These are phyloP conservation scores for Gallinago paraguaiae DNA, from an alignment of 2,113 vertebrate genomes.

Conservation along the genomic window DNA sequence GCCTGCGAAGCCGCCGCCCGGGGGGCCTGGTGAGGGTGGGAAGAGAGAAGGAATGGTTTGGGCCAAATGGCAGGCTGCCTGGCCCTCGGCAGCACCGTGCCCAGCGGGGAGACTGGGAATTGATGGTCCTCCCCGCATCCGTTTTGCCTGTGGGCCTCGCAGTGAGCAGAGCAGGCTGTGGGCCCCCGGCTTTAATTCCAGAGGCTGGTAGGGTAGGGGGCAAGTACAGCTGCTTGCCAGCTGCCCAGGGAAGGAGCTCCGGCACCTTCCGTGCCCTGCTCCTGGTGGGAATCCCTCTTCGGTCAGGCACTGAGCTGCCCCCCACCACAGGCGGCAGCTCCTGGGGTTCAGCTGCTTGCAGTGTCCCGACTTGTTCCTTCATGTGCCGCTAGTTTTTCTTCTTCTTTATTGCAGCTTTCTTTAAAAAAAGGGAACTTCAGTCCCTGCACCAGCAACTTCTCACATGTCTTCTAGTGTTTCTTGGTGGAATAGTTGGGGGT, in stretches of 20 bases:
- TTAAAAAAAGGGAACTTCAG: background rate
- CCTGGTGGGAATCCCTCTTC: rapidly evolving
- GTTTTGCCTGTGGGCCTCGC: background rate
- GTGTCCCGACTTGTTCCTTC: rapidly evolving
- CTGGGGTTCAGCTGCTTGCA: rapidly evolving
- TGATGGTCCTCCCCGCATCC: background rate
- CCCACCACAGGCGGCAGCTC: rapidly evolving
- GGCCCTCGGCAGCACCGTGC: rapidly evolving
- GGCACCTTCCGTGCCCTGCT: background rate
- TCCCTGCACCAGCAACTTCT: background rate
- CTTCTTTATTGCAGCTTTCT: background rate
- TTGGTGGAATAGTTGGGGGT: background rate
- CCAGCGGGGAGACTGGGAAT: rapidly evolving
- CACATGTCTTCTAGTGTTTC: background rate
- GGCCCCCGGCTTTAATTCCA: rapidly evolving
- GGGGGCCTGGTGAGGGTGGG: background rate
- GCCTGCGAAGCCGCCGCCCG: rapidly evolving
- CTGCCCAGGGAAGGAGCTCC: background rate
- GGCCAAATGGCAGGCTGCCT: rapidly evolving
- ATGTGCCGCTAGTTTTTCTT: rapidly evolving
- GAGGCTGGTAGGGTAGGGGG: too few species aligned
- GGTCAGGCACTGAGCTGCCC: rapidly evolving
- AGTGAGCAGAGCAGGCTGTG: background rate
- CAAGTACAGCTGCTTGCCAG: background rate
- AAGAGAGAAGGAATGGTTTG: background rate